These are phyloP conservation scores for Orbicella faveolata DNA, from an alignment of 64 coral and sea anemone species.

Conservation along the genomic window DNA sequence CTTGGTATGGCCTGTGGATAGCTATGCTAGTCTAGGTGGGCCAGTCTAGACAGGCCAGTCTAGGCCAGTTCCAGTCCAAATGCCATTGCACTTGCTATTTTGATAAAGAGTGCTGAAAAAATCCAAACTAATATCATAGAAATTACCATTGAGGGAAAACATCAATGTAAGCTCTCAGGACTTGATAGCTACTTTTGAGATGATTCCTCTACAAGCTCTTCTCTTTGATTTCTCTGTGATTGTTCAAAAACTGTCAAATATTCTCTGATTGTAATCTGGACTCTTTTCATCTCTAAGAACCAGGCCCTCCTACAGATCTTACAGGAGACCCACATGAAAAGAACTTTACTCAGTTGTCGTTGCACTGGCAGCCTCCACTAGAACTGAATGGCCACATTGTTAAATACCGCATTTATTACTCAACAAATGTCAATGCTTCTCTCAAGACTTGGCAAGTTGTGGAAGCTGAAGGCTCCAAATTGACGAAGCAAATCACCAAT, in stretches of 20 bases:
- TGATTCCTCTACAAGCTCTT: no score
- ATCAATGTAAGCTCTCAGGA: no score
- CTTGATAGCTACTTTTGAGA: no score
- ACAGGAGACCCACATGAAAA: conserved; percentile 66
- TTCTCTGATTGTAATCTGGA: neutral
- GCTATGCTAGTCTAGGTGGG: no score
- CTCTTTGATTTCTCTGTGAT: neutral
- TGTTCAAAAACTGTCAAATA: neutral
- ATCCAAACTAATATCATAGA: no score
- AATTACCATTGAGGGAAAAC: no score
- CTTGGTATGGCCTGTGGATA: no score
- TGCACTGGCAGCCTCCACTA: conserved; percentile 79
- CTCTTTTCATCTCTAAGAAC: conserved; percentile 33
- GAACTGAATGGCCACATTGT: conserved; percentile 66
- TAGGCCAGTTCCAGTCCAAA: no score
- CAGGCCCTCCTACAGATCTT: conserved; percentile 66
- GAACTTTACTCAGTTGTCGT: conserved; percentile 27
- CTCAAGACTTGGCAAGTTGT: conserved; percentile 56
- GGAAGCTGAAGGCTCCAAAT: conserved; percentile 26
- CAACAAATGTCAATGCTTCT: conserved; percentile 34
- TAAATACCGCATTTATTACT: conserved; percentile 72
- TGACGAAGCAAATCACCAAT: conserved; percentile 51
- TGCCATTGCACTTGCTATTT: no score
- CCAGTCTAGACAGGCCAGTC: no score
- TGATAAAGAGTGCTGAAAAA: no score